Base-by-base conservation (phyloP, 2,888 invertebrate genomes). In the Epistrophe eligans region DNA sequence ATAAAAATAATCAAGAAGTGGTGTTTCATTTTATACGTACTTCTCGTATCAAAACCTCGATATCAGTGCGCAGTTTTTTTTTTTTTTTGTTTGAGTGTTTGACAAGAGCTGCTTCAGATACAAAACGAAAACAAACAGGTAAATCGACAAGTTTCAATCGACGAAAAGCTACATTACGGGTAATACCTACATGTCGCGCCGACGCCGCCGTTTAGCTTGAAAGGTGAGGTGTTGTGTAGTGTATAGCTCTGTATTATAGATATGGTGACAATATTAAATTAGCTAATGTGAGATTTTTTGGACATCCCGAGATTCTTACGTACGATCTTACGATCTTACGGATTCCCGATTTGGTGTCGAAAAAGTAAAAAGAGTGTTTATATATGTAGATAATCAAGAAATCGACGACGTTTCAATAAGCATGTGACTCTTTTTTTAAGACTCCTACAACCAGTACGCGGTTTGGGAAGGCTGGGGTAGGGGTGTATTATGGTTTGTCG, bases 31-130 rank as follows among this genome's bases (percentile, higher is more conserved):
- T 57, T 32, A 48, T 58, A 17, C 38, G 71, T 62, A 48, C 66
- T 70, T 67, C 67, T 67, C 48, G 19, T 67, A 50, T 74, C 67
- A 45, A 79, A 84, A 62, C 70, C 19, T 17, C 70, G 70, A 58
- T 84, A 80, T 80, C 80, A 84, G 80, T 74, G 73, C 79, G 70
- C 79, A 84, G 52, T 84, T 84, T 84, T 66, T 17, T 50, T 24
- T 60, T 19, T 13, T 40, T 60, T 60, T 40, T 58, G 57, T 60
- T 32, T 79, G 55, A 70, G 57, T 74, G 67, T 66, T 80, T 76
- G 70, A 32, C 52, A 28, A 64, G 48, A 55, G 55, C 57, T 73
- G 62, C 40, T 58, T 76, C 52, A 70, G 84, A 80, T 64, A 76
- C 64, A 82, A 57, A 40, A 57, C 50, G 64, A 58, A 64, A 64